Evolutionary conservation across 2,888 invertebrate species (phyloP), one percentile per base, ranked within the genome.

Genomic region (Scaptomyza polygonia): DNA sequence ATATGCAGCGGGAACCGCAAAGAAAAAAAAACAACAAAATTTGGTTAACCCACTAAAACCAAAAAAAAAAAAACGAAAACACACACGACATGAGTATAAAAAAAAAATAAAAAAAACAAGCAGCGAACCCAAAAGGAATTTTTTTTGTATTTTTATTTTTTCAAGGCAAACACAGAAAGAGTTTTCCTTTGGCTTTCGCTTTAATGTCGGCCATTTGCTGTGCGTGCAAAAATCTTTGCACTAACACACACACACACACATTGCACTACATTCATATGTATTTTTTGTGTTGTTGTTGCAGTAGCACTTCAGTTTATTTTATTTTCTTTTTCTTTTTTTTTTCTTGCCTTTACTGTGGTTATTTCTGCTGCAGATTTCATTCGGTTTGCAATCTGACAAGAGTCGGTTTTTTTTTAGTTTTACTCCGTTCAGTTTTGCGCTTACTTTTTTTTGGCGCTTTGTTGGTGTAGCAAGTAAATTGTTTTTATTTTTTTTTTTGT

Each of bases 361-460:
- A 68, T 80, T 85, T 75, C 57, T 77, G 72, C 68, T 78, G 71
- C 86, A 86, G 88, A 84, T 88, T 84, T 84, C 75, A 88, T 84
- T 84, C 77, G 78, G 71, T 65, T 82, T 77, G 72, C 86, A 79
- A 67, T 77, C 84, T 70, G 66, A 63, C 62, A 39, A 49, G 11
- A 40, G 65, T 63, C 58, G 48, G 58, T 44, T 56, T 48, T 49
- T 48, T 55, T 58, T 66, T 18, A 25, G 25, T 5, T 25, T 5
- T 25, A 5, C 16, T 30, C 11, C 11, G 18, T 21, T 21, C n/a
- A 12, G 1, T 8, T 30, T 18, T 29, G 16, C 7, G 14, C 16
- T 47, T 30, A 9, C 30, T 18, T 30, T 47, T 36, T 39, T 48
- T 32, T 3, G 36, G n/a, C 12, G 42, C 12, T 42, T 42, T 42